Percentiles rank a stretch among this genome's conserved stretches.
Conservation (phyloP, 2,797 vertebrate genomes). For the Cheirogaleus major region DNA sequence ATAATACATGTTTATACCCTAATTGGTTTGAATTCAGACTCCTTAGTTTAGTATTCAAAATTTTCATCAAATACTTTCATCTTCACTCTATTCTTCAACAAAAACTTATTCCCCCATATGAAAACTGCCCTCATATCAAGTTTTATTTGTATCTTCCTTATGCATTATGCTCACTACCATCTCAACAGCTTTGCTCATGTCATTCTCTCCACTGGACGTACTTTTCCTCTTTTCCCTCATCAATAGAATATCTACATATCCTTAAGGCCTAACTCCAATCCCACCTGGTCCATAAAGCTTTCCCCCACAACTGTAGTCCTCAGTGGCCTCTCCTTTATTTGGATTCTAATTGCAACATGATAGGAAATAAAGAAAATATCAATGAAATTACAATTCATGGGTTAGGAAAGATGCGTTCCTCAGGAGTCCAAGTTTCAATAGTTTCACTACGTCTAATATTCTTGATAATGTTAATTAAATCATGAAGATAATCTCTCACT, state of each 20-base stretch:
- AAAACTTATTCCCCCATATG: background rate
- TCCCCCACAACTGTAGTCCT: background rate
- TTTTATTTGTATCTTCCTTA: background rate
- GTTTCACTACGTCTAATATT: background rate
- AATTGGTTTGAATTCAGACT: background rate
- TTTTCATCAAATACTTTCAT: constrained; percentile 29
- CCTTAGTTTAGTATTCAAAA: background rate
- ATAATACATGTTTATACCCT: background rate
- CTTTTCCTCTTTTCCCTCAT: background rate
- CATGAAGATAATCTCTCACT: background rate
- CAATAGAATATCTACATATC: background rate
- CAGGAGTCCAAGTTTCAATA: background rate
- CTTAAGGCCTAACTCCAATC: background rate
- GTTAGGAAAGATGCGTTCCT: constrained; percentile 1
- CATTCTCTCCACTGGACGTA: background rate
- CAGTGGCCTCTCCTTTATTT: background rate
- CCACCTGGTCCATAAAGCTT: background rate
- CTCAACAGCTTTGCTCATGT: background rate
- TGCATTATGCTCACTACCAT: background rate
- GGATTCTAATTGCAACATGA: background rate
- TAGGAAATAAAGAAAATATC: background rate
- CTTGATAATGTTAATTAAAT: constrained; percentile 31
- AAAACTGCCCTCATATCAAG: background rate
- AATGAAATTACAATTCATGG: background rate
- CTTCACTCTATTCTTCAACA: background rate